Evolutionary conservation across 2,113 vertebrate genomes (phyloP).

Genomic region (Ophthalmolycus amberensis): DNA sequence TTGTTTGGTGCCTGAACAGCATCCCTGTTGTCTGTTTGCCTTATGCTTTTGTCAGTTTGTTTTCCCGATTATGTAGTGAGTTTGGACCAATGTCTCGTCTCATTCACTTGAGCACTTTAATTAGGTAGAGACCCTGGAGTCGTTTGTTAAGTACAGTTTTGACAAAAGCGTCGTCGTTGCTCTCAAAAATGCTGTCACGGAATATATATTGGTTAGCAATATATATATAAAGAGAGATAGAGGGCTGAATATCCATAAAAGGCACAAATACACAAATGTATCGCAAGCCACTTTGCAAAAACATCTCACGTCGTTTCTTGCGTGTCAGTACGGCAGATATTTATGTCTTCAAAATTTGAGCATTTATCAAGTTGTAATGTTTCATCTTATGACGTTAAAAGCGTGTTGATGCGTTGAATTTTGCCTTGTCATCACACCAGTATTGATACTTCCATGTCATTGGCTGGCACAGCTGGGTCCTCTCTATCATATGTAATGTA

Average conservation of each 20-base stretch:
- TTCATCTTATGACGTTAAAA: not conserved
- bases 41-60: constrained; percentile 57
- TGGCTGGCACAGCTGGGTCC: not conserved
- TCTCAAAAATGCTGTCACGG: not conserved
- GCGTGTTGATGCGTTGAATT: too few relatives aligned
- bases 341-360: not conserved
- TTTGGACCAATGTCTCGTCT: constrained; percentile 53
- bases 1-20: constrained; percentile 71
- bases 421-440: not conserved
- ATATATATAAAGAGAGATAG: not conserved
- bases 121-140: constrained; percentile 76
- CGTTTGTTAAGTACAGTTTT: constrained; percentile 52
- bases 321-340: not conserved
- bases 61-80: constrained; percentile 32
- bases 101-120: constrained; percentile 76
- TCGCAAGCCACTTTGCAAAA: not conserved
- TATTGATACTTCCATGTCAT: not conserved
- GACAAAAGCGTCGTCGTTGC: not conserved
- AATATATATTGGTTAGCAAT: constrained; percentile 18
- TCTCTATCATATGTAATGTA: not conserved
- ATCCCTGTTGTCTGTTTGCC: constrained; percentile 65
- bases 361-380: not conserved
- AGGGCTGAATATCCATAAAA: not conserved
- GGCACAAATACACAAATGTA: constrained; percentile 5
- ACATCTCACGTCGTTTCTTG: not conserved